Evolutionary conservation across 1,140 invertebrate genomes (phyloP).

Genomic region (Drosophila chauvacae): DNA sequence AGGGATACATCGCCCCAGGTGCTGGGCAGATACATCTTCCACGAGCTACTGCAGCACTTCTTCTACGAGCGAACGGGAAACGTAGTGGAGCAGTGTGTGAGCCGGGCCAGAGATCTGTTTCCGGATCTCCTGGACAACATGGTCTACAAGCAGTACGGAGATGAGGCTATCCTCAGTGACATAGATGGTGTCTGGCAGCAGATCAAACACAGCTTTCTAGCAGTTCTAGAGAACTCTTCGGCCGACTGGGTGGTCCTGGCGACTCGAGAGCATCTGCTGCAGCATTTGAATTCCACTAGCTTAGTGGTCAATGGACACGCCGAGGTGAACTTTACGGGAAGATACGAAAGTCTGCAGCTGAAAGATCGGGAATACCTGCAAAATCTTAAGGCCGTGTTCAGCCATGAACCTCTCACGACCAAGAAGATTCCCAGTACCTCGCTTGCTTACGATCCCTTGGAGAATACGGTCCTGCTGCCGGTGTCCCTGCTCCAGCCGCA

Average conservation of each 20-base stretch:
- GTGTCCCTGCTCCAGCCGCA: slow-evolving; percentile 71
- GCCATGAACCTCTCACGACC: neutral
- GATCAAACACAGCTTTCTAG: slow-evolving; percentile 55
- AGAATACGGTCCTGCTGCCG: slow-evolving; percentile 61
- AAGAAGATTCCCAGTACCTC: neutral
- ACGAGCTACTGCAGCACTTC: slow-evolving; percentile 62
- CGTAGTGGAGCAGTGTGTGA: slow-evolving; percentile 51
- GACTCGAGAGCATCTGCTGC: slow-evolving; percentile 50
- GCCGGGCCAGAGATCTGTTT: slow-evolving; percentile 46
- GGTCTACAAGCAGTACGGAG: slow-evolving; percentile 53
- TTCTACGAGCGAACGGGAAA: slow-evolving; percentile 41
- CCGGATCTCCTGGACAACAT: slow-evolving; percentile 65
- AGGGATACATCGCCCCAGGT: slow-evolving; percentile 9
- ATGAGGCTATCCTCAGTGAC: slow-evolving; percentile 42
- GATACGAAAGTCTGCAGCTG: slow-evolving; percentile 44
- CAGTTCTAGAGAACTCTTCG: slow-evolving; percentile 28
- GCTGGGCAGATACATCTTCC: slow-evolving; percentile 68
- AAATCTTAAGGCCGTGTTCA: slow-evolving; percentile 52
- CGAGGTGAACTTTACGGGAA: slow-evolving; percentile 54
- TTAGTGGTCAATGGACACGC: slow-evolving; percentile 53
- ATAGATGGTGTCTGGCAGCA: slow-evolving; percentile 61
- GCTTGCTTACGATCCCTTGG: slow-evolving; percentile 38
- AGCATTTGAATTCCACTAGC: slow-evolving; percentile 57
- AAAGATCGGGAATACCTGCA: slow-evolving; percentile 55
- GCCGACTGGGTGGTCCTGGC: slow-evolving; percentile 54